These are phyloP conservation scores for Nyctalus aviator DNA, from an alignment of 2,797 vertebrate species.

Conservation along the genomic window DNA sequence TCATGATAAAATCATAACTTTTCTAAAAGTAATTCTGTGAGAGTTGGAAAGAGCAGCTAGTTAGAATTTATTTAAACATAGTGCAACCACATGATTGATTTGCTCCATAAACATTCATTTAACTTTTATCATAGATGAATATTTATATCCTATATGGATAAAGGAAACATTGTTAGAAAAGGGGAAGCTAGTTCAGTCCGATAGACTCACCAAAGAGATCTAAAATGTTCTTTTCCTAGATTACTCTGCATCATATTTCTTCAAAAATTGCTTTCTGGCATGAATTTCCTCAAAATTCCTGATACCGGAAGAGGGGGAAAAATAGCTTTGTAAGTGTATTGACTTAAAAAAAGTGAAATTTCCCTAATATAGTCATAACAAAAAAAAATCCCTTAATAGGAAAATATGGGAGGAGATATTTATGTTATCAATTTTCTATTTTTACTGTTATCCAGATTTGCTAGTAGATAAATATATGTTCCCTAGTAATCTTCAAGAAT, in stretches of 20 bases:
- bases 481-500: background rate
- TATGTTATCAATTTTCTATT: background rate
- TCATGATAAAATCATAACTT: conserved; percentile 7
- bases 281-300: background rate
- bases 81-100: background rate
- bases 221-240: background rate
- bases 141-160: background rate
- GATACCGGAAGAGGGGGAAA: background rate
- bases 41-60: background rate
- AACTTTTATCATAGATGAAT: background rate
- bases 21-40: background rate
- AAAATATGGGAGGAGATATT: no score
- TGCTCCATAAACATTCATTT: background rate
- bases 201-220: background rate
- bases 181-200: background rate
- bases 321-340: no score
- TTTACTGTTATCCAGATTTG: background rate
- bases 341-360: no score
- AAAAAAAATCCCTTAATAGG: no score
- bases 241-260: background rate
- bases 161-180: background rate
- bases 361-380: no score
- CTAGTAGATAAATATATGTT: background rate
- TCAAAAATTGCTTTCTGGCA: background rate
- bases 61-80: background rate